These are phyloP conservation scores for Hystrix cristata DNA, from an alignment of 2,113 vertebrate genomes.

Conservation along the genomic window DNA sequence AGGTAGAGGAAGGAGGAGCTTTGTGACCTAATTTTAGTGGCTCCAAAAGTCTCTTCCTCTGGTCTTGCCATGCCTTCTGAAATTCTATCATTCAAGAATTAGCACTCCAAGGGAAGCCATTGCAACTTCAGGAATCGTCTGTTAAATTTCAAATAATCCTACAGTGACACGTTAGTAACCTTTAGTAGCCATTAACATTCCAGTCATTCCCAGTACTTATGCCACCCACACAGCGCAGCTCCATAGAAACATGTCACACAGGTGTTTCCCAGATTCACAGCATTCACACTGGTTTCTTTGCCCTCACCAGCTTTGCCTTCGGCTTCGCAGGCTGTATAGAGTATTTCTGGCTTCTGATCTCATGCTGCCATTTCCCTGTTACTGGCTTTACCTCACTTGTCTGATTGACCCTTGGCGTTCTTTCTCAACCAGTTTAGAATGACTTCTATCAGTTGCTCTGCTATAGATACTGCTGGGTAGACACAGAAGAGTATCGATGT, in stretches of 20 bases:
- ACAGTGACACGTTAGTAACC: background rate
- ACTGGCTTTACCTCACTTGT: background rate
- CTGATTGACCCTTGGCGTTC: background rate
- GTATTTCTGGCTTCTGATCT: background rate
- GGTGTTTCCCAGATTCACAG: background rate
- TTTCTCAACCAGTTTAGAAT: background rate
- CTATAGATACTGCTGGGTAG: background rate
- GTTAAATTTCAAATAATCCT: background rate
- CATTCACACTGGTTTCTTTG: background rate
- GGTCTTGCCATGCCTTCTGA: background rate
- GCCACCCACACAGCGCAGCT: background rate
- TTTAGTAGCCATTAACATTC: background rate
- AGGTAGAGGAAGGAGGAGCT: background rate
- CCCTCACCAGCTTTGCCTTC: no score
- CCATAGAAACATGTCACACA: rapidly evolving
- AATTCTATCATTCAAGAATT: background rate
- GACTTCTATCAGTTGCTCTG: background rate
- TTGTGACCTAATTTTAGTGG: background rate
- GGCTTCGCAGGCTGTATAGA: background rate
- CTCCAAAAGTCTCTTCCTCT: background rate
- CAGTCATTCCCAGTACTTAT: background rate
- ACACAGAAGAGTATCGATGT: background rate
- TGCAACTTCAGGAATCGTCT: background rate
- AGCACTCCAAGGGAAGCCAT: background rate
- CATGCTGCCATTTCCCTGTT: background rate